A percentile compares a stretch with the other conserved stretches of the same genome.
Conservation (phyloP, 2,888 invertebrate species). For the Drosophila parthenogenetica region DNA sequence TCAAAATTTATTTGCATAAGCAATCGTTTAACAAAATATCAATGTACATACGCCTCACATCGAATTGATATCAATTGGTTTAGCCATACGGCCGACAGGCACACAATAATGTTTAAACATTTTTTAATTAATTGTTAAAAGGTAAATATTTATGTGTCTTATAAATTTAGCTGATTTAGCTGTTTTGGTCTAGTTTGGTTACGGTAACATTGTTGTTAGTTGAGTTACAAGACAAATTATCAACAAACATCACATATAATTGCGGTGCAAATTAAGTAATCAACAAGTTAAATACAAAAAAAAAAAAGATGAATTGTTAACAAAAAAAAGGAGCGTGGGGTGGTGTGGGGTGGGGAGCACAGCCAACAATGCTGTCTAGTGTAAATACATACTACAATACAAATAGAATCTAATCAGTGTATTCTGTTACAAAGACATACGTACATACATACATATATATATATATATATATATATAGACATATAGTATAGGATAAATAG, state of each 20-base stretch:
- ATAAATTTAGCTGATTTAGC: slow-evolving; percentile 4
- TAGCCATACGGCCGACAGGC: slow-evolving; percentile 27
- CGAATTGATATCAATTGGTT: slow-evolving; percentile 18
- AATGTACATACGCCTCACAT: slow-evolving; percentile 20
- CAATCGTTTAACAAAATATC: slow-evolving; percentile 38
- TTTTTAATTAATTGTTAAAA: slow-evolving; percentile 7
- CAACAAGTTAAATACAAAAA: not conserved
- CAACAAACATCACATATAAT: slow-evolving; percentile 39
- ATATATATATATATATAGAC: slow-evolving; percentile 9
- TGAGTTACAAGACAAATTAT: slow-evolving; percentile 24
- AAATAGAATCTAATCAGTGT: slow-evolving; percentile 44
- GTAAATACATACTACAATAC: slow-evolving; percentile 19
- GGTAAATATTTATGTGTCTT: not conserved
- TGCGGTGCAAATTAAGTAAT: not conserved
- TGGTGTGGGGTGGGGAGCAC: not conserved
- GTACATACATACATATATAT: not conserved
- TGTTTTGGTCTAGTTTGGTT: slow-evolving; percentile 33
- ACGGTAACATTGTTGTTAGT: not conserved
- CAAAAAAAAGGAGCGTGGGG: not conserved
- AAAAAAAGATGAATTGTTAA: slow-evolving; percentile 21
- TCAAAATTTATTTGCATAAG: slow-evolving; percentile 17
- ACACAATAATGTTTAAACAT: slow-evolving; percentile 18
- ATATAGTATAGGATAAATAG: slow-evolving; percentile 23
- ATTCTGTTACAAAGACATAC: slow-evolving; percentile 32
- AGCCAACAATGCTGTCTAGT: slow-evolving; percentile 33